Base-by-base conservation (phyloP, 2,797 vertebrate species). In the Hippoglossus hippoglossus region DNA sequence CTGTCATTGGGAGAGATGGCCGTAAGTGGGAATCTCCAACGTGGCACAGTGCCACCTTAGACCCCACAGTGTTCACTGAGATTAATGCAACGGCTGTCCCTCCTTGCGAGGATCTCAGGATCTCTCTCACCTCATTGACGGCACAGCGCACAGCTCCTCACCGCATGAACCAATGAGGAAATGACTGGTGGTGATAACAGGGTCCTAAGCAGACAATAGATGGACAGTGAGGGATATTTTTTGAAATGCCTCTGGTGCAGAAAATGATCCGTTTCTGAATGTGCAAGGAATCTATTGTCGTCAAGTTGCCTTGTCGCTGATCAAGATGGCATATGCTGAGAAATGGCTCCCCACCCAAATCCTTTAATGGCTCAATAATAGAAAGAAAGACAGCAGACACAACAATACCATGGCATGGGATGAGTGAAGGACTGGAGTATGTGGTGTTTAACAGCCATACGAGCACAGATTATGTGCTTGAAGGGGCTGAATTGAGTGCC, bases 391-490 rank as follows among this genome's bases (percentile, higher is more conserved):
- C 73, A 55, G 74, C 82, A 88, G 80, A 87, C 84, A 89, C 80
- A 89, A 93, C 89, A 92, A 91, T 90, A 67, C 75, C 65, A 25
- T 92, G 91, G 91, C 91, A 84, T 46, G 61, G 68, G 86, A 91
- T 93, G 83, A 93, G 85, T 88, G 89, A 67, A 75, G 82, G 84
- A 87, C 81, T 21, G 67, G 83, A 79, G 86, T 81, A 69, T 88
- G 85, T 92, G 91, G 90, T 91, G 91, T 89, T 95, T 94, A 94
- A 93, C 92, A 91, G 92, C 93, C 92, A 92, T 91, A 91, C 82
- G 90, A 94, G 92, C 91, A 88, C 92, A 94, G 93, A 95, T 95
- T 94, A 94, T 94, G 91, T 92, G 94, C 93, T 94, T 93, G 92
- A 92, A 94, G 90, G 92, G 91, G 85, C 87, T 90, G 91, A 91